Evolutionary conservation across 92 coral and sea anemone genomes (phyloP), one percentile per base, ranked within the genome.

Genomic region (Phenganax subtilis): DNA sequence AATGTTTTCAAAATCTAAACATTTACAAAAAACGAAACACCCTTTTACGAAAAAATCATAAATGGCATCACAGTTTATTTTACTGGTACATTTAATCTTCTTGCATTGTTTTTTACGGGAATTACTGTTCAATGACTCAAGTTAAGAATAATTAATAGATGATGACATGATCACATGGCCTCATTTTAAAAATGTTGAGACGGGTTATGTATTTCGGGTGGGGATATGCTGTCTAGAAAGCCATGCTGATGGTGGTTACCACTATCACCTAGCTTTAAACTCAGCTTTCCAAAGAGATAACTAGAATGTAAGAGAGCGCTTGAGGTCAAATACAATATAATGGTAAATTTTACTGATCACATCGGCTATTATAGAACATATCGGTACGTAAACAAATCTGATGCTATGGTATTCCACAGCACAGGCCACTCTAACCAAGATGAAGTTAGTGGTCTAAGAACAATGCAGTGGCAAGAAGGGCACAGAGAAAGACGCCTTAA

Each of bases 371-470:
- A 70, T 9, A 62, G 27, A 6, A 28, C 68, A 62, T 62, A 62
- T 15, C 68, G 20, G 68, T 62, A 62, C 68, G 20, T 62, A 62
- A 62, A 28, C 68, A 62, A 62, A 62, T 62, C 68, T 62, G 68
- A 62, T 62, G 68, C 16, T 14, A 62, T 62, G 29, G 68, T 62
- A 8, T 62, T 62, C 68, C 68, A 62, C 27, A 62, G 27, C 68
- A 62, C 27, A 62, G 68, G 68, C 5, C 68, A 62, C 68, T 28
- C 68, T 3, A 62, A 62, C 27, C 68, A 6, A 17, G 68, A 62
- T 62, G 68, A 62, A 62, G 2, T 62, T 62, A 28, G 68, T 62
- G 7, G 28, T 62, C 68, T 28, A 62, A 62, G 68, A 14, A 62
- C 68, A 62, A 62, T 6, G 68, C 12, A 28, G 28, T 70, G 75